These are phyloP conservation scores for Oceanodroma leucorhoa DNA, from an alignment of 2,797 vertebrate species.

Conservation along the genomic window DNA sequence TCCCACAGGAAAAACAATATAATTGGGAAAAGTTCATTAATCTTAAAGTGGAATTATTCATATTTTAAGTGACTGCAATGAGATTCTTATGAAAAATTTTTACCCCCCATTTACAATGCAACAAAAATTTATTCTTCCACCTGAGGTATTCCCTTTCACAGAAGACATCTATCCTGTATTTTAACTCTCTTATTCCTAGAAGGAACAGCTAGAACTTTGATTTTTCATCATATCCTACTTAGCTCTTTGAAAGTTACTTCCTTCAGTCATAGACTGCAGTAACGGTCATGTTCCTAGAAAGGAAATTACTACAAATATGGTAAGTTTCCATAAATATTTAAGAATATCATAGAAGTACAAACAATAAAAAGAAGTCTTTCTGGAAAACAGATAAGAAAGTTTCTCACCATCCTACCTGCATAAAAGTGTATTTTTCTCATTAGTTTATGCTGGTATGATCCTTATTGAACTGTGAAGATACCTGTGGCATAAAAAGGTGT, in stretches of 20 bases:
- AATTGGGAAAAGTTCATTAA: background rate
- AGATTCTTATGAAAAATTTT: accelerated
- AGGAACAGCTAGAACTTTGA: background rate
- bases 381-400: background rate
- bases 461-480: background rate
- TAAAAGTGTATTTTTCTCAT: background rate
- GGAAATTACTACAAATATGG: background rate
- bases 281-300: background rate
- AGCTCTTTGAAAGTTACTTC: background rate
- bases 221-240: background rate
- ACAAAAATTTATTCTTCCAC: background rate
- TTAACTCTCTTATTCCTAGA: background rate
- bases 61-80: background rate
- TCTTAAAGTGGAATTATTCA: background rate
- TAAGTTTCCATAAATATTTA: background rate
- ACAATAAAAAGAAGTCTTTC: background rate
- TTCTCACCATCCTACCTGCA: background rate
- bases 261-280: background rate
- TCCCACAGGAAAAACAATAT: background rate
- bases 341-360: background rate
- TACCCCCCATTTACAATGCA: background rate
- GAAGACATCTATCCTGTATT: background rate
- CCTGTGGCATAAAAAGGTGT: background rate
- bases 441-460: background rate
- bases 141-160: background rate